Conservation (phyloP, 2,113 vertebrate species). For the Amia ocellicauda region DNA sequence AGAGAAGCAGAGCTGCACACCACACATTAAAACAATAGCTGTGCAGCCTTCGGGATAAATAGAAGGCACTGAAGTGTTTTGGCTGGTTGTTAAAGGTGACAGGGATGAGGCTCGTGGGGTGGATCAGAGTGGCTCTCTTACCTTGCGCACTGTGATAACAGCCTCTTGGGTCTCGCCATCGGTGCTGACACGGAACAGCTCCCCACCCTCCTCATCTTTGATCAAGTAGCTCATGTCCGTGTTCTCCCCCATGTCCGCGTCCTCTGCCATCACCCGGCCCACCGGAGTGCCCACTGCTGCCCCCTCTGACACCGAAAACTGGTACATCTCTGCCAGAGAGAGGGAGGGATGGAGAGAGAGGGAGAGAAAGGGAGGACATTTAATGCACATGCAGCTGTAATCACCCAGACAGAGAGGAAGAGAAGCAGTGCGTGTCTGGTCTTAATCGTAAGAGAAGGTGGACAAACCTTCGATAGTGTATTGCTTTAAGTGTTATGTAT, state of each 20-base stretch:
- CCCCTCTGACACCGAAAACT: conserved; percentile 86
- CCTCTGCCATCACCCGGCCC: conserved; percentile 86
- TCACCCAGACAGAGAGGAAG: conserved; percentile 6
- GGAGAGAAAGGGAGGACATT: conserved; percentile 12
- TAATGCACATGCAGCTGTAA: background rate
- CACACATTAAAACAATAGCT: too few relatives aligned
- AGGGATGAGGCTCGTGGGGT: too few relatives aligned
- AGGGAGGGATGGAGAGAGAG: background rate
- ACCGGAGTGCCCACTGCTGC: conserved; percentile 79
- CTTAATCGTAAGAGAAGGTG: too few relatives aligned
- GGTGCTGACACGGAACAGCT: conserved; percentile 82
- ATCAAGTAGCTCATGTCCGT: conserved; percentile 94
- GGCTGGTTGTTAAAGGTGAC: too few relatives aligned
- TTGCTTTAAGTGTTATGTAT: too few relatives aligned
- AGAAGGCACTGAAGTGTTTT: too few relatives aligned
- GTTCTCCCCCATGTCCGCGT: conserved; percentile 91
- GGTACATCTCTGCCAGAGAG: conserved; percentile 83
- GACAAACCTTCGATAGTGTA: too few relatives aligned
- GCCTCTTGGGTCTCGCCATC: conserved; percentile 90
- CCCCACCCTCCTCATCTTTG: conserved; percentile 78
- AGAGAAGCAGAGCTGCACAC: too few relatives aligned
- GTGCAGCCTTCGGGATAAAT: too few relatives aligned
- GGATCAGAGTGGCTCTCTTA: too few relatives aligned
- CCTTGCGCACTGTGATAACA: conserved; percentile 82
- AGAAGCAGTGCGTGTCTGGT: conserved; percentile 21